Base-by-base conservation (phyloP, 2,797 vertebrate genomes). In the Babyrousa celebensis region DNA sequence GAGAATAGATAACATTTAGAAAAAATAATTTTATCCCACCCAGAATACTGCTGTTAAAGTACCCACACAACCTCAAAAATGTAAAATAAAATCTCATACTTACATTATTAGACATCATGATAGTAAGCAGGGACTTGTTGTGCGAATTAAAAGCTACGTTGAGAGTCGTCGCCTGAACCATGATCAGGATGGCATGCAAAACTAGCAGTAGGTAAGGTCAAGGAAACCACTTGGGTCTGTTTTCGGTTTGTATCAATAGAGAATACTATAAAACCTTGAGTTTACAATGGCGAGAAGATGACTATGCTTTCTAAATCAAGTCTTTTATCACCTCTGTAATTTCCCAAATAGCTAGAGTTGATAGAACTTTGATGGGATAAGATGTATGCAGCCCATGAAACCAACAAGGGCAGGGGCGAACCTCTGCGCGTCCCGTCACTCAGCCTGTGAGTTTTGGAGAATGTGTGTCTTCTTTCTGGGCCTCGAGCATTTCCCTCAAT, bases 101-200 rank as follows among this genome's bases (percentile, higher is more conserved):
- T 96, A 99, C 99, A 60, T 99, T 99, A 98, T 99, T 99, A 89
- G 99, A 99, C 99, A 99, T 99, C 99, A 99, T 99, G 98, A 99
- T 99, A 96, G 99, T 99, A 87, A 99, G 99, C 97, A 99, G 98
- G 16, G 99, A 99, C 98, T 99, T 99, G 98, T 99, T 99, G 98
- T 99, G 99, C 0, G 99, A 99, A 98, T 99, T 99, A 98, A 99
- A 99, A 96, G 99, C 99, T 74, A 99, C 99, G 27, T 99, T 99
- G 77, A 99, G 99, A 4, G 99, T 99, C 67, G 99, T 99, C 94
- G 99, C 99, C 98, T 99, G 99, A 93, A 99, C 99, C 99, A 99
- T 99, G 98, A 99, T 99, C 95, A 99, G 99, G 98, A 99, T 99
- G 89, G 99, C 98, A 95, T 99, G 99, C 82, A 99, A 98, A 98